These are phyloP conservation scores for Megaustenia siamemsis DNA, from an alignment of 2,888 invertebrate genomes.

Conservation along the genomic window DNA sequence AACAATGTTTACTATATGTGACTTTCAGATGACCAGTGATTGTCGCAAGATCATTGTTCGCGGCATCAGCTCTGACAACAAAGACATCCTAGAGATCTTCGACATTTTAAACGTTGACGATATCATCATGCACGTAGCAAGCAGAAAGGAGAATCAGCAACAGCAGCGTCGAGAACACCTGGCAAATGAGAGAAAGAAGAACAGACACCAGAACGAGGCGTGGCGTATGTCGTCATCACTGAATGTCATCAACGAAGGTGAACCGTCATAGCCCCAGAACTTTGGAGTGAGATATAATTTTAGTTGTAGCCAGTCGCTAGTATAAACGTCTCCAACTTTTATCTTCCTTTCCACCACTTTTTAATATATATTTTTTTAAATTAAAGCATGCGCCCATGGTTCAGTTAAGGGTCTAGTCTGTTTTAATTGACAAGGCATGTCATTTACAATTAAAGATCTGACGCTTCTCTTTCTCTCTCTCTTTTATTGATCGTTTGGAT, in stretches of 20 bases:
- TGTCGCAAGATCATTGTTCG: slow-evolving; percentile 51
- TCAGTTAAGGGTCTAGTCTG: too few species aligned
- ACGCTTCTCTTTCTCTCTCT: too few species aligned
- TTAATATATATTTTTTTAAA: too few species aligned
- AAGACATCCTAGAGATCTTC: slow-evolving; percentile 48
- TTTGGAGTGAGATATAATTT: too few species aligned
- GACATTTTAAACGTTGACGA: slow-evolving; percentile 51
- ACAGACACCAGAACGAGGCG: not conserved
- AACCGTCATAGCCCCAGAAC: too few species aligned
- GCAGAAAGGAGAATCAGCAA: slow-evolving; percentile 25
- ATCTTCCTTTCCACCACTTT: too few species aligned
- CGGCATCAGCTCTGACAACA: slow-evolving; percentile 18
- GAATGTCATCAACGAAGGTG: not conserved
- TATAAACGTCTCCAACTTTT: too few species aligned
- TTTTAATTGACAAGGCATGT: too few species aligned
- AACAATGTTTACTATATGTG: slow-evolving; percentile 37
- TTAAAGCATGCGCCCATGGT: too few species aligned
- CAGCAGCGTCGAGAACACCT: slow-evolving; percentile 20
- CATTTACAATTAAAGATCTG: too few species aligned
- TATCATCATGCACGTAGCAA: slow-evolving; percentile 28
- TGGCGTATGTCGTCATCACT: not conserved
- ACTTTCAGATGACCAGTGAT: slow-evolving; percentile 54
- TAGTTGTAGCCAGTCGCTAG: too few species aligned
- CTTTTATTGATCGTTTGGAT: too few species aligned
- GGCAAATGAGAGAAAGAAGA: slow-evolving; percentile 29